A percentile compares a stretch with the other conserved stretches of the same genome.
phyloP scores from a whole-genome alignment of 2,888 invertebrate species.

The Tiliacea aurago region DNA sequence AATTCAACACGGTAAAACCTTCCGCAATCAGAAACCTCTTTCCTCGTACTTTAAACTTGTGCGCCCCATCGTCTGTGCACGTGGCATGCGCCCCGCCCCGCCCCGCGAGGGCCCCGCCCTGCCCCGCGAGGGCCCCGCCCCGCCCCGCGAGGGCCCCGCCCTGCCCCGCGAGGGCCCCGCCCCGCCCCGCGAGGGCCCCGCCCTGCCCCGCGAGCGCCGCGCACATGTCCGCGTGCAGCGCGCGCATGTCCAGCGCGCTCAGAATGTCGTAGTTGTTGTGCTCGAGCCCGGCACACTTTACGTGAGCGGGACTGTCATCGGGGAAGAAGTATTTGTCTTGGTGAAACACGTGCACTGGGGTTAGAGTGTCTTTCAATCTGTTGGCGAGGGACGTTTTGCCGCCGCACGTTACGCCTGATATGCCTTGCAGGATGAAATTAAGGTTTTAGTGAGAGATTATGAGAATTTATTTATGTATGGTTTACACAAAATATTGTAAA shows the following conservation, averaged over 20 bases:
- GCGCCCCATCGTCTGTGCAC: conserved; percentile 33
- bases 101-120: conserved; percentile 40
- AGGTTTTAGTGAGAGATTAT: neutral
- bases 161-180: conserved; percentile 42
- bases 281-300: conserved; percentile 91
- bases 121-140: conserved; percentile 43
- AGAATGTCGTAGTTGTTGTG: conserved; percentile 95
- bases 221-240: conserved; percentile 80
- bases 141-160: too few relatives aligned
- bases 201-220: conserved; percentile 51
- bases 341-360: conserved; percentile 90
- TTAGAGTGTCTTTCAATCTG: conserved; percentile 84
- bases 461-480: too few relatives aligned
- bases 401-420: conserved; percentile 95
- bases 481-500: neutral
- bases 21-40: conserved; percentile 92
- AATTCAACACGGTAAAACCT: conserved; percentile 94
- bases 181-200: conserved; percentile 59
- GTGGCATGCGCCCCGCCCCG: conserved; percentile 62
- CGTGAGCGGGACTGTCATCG: conserved; percentile 92
- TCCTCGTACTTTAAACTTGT: conserved; percentile 56
- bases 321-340: conserved; percentile 95
- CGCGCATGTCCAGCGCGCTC: conserved; percentile 93
- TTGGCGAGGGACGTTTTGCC: conserved; percentile 95
- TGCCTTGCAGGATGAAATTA: conserved; percentile 80